A percentile compares a stretch with the other conserved stretches of the same genome.
These are phyloP conservation scores for Oligia fasciuncula DNA, from an alignment of 2,888 invertebrate genomes.

Conservation along the genomic window DNA sequence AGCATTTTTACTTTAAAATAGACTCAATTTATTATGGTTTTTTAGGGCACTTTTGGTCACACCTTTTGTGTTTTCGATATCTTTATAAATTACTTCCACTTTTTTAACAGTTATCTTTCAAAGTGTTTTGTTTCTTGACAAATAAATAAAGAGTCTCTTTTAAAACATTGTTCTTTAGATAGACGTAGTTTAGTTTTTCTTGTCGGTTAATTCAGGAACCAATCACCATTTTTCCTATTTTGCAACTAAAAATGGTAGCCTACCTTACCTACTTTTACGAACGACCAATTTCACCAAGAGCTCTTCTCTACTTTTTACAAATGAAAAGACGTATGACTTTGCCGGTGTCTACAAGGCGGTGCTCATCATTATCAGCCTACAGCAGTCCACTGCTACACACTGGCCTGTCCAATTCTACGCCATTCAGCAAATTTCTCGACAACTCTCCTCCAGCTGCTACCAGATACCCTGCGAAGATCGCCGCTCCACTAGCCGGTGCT, in stretches of 20 bases:
- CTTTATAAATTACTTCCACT: constrained; percentile 46
- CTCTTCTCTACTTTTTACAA: background rate
- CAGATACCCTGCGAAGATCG: background rate
- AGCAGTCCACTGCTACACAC: background rate
- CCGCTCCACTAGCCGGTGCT: background rate
- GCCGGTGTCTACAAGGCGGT: background rate
- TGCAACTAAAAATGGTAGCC: background rate
- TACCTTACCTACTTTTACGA: background rate
- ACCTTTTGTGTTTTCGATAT: constrained; percentile 41
- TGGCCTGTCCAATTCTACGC: background rate
- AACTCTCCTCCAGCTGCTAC: background rate
- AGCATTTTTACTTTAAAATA: constrained; percentile 70
- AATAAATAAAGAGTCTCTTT: constrained; percentile 23
- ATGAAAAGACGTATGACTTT: background rate
- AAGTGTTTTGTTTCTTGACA: constrained; percentile 39
- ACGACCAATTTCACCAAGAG: background rate
- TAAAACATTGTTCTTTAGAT: constrained; percentile 1
- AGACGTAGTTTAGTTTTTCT: background rate
- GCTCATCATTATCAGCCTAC: background rate
- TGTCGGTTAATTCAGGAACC: background rate
- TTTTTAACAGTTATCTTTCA: constrained; percentile 33
- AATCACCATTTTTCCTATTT: background rate
- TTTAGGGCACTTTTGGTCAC: constrained; percentile 49
- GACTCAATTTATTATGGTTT: constrained; percentile 65
- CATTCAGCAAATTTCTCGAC: background rate